Conservation (phyloP, 2,113 vertebrate species). For the Cnemophilus loriae region DNA sequence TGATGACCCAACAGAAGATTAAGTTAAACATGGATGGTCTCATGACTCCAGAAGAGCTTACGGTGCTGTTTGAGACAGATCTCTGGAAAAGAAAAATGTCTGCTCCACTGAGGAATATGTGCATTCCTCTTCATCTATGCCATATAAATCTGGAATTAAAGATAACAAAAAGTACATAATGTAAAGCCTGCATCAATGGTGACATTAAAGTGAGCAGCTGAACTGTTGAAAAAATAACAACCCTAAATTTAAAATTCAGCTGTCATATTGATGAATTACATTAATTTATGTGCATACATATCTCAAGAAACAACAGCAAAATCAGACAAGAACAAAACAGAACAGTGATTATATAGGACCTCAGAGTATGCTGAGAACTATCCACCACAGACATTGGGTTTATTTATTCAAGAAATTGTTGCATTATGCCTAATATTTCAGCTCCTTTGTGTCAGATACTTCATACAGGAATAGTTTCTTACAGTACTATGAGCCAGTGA, state of each 20-base stretch:
- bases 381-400: neutral
- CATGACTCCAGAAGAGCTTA: neutral
- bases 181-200: neutral
- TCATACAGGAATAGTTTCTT: neutral
- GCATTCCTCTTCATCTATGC: neutral
- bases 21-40: neutral
- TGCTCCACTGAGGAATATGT: neutral
- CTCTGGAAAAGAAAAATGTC: neutral
- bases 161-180: neutral
- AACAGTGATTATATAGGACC: neutral
- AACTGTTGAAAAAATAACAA: neutral
- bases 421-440: neutral
- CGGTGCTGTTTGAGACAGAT: neutral
- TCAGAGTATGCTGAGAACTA: neutral
- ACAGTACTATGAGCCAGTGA: neutral
- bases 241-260: neutral
- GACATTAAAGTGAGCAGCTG: neutral
- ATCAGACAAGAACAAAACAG: neutral
- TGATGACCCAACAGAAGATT: neutral
- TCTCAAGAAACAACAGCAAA: neutral
- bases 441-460: neutral
- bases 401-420: neutral
- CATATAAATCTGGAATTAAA: constrained; percentile 1
- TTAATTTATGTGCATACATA: constrained; percentile 17
- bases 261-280: constrained; percentile 6